Evolutionary conservation across 2,113 vertebrate genomes (phyloP).

Genomic region (Orthonyx spaldingii): DNA sequence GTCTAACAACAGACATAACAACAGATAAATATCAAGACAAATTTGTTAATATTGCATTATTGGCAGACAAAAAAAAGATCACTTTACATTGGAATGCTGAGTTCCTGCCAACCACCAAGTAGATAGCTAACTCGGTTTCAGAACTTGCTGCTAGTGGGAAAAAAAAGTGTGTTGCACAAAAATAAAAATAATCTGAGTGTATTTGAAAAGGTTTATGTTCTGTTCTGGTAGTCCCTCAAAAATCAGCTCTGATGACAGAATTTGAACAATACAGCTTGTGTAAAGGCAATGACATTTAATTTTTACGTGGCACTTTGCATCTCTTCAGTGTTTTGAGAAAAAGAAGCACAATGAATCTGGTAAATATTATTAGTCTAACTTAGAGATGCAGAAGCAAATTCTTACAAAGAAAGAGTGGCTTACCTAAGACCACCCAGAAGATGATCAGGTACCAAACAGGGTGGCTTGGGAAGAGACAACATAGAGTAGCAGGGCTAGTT

Average conservation of each 20-base stretch:
- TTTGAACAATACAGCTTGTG: background rate
- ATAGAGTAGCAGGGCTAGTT: background rate
- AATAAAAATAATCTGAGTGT: background rate
- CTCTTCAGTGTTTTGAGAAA: background rate
- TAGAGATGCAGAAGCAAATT: background rate
- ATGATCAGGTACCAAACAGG: background rate
- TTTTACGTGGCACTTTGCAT: background rate
- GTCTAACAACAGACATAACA: slow-evolving; percentile 49
- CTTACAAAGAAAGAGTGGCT: background rate
- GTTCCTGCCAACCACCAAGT: slow-evolving; percentile 25
- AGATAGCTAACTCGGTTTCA: slow-evolving; percentile 3
- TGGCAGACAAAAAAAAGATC: slow-evolving; percentile 36
- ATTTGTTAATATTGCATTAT: slow-evolving; percentile 47
- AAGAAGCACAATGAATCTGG: background rate
- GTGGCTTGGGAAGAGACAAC: background rate
- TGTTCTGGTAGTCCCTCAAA: background rate
- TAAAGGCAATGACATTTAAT: background rate
- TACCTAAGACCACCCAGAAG: background rate
- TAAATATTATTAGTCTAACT: background rate
- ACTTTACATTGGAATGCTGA: slow-evolving; percentile 45
- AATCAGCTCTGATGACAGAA: background rate
- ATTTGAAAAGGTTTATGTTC: background rate
- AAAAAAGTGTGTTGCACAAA: background rate
- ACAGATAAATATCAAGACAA: slow-evolving; percentile 57
- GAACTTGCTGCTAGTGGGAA: background rate